Percentiles rank a stretch among this genome's conserved stretches.
These are phyloP conservation scores for Bimastos eiseni DNA, from an alignment of 2,888 invertebrate genomes.

Conservation along the genomic window DNA sequence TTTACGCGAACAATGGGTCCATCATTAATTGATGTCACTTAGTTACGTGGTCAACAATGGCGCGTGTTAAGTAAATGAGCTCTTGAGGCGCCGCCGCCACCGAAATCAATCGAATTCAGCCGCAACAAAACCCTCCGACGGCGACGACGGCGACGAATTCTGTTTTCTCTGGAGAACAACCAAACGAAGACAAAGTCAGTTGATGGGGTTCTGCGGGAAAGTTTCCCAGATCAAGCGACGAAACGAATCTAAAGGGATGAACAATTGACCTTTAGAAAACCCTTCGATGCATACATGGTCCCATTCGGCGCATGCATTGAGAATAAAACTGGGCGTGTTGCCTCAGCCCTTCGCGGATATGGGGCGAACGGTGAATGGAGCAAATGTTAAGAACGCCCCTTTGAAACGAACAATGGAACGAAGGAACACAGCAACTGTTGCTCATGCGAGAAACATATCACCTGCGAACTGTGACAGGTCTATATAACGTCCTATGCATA, in stretches of 20 bases:
- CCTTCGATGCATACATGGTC: not conserved
- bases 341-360: not conserved
- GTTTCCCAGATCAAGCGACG: not conserved
- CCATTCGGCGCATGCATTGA: not conserved
- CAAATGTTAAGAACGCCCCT: not conserved
- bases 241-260: not conserved
- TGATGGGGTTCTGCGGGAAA: not conserved
- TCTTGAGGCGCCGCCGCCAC: not conserved
- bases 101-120: not conserved
- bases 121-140: not conserved
- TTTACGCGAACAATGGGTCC: not conserved
- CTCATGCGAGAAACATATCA: too few species aligned
- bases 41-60: conserved; percentile 13
- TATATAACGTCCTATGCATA: too few species aligned
- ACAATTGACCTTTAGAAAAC: not conserved
- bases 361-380: not conserved
- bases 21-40: conserved; percentile 4
- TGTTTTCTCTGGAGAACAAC: not conserved
- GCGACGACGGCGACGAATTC: not conserved
- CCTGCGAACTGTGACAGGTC: too few species aligned
- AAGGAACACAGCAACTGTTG: not conserved
- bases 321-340: not conserved
- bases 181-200: not conserved
- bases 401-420: not conserved
- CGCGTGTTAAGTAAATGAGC: not conserved